Evolutionary conservation across 1,140 invertebrate genomes (phyloP).

Genomic region (Sinella curviseta): DNA sequence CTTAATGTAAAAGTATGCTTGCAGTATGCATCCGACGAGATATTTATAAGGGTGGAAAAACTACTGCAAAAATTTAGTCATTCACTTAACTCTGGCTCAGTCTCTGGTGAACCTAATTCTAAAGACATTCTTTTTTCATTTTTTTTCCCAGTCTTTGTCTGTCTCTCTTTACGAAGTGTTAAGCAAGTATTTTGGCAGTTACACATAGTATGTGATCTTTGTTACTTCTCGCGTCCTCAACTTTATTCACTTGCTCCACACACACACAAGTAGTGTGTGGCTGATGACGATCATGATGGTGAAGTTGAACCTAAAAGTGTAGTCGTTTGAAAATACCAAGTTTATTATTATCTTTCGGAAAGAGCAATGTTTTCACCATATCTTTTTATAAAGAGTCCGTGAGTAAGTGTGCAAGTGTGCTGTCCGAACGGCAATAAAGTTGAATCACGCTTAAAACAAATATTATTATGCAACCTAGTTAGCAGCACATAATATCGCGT

Average conservation of each 20-base stretch:
- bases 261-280: no score
- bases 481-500: no score
- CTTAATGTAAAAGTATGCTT: neutral
- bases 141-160: neutral
- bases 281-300: neutral
- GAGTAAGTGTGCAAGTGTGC: neutral
- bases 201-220: constrained; percentile 19
- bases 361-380: neutral
- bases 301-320: neutral
- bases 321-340: neutral
- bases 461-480: neutral
- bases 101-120: constrained; percentile 12
- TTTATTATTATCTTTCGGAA: constrained; percentile 17
- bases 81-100: constrained; percentile 9
- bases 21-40: neutral
- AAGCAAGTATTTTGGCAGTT: constrained; percentile 24
- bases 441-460: no score
- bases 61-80: constrained; percentile 13
- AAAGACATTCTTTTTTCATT: constrained; percentile 18
- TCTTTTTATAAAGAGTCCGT: neutral
- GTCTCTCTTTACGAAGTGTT: neutral
- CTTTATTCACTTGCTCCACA: constrained; percentile 1
- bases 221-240: neutral
- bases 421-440: neutral
- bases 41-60: constrained; percentile 14